Base-by-base conservation (phyloP, 2,113 vertebrate genomes). In the Tupaia tana region DNA sequence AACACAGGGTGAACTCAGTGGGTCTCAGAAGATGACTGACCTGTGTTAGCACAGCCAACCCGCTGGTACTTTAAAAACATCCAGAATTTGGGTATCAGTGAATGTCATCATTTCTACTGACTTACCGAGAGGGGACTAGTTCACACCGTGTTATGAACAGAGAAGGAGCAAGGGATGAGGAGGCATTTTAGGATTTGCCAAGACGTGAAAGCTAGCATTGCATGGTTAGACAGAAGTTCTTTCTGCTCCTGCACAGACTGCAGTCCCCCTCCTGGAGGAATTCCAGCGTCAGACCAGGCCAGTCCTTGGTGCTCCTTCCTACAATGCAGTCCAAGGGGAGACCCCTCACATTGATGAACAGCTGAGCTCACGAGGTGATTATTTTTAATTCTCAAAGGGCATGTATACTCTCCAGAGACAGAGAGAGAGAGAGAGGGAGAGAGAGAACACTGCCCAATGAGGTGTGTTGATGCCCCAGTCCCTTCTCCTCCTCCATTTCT, bases 171-270 rank as follows among this genome's bases (percentile, higher is more conserved):
- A 82, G 22, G 15, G 69, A 52, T 69, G 77, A 61, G 84, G 74
- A 85, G 56, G 43, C 16, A 86, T 34, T 88, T 64, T 25, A n/a
- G 29, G 18, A 78, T 91, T 93, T 79, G 58, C 85, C 20, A 94
- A 75, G 82, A n/a, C 43, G 64, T 59, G 56, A 81, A 69, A 16
- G 43, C 56, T 74, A 74, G 79, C 31, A 84, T 1, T 81, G 31
- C 69, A 24, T 9, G 85, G 86, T 58, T 69, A 74, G 82, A 66
- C 1, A 34, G 78, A 73, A 91, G 63, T 67, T 91, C 11, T 52
- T 89, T 16, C 43, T 90, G 22, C 15, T 86, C n/a, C 34, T 27
- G 43, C 58, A 7, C 25, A 63, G 43, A 63, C 6, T 10, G 58
- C 31, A 73, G 24, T n/a, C 54, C 22, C 31, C 56, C 31, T 94